These are phyloP conservation scores for Hyperoplus lanceolatus DNA, from an alignment of 2,797 vertebrate species.

Conservation along the genomic window DNA sequence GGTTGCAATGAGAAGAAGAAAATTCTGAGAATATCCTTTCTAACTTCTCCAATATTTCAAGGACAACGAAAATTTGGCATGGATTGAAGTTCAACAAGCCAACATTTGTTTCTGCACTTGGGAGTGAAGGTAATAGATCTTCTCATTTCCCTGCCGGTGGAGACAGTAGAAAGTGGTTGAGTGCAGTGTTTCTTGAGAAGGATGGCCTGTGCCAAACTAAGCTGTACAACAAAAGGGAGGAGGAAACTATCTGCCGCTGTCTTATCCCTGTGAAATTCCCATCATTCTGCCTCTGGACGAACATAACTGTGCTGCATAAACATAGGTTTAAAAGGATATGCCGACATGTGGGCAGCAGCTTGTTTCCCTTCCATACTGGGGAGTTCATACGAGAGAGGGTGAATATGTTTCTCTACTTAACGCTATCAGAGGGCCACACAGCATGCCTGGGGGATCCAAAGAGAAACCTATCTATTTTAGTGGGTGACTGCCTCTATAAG, in stretches of 20 bases:
- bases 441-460: slow-evolving; percentile 67
- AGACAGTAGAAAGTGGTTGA: slow-evolving; percentile 72
- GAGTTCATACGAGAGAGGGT: slow-evolving; percentile 43
- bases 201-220: slow-evolving; percentile 68
- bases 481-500: slow-evolving; percentile 83
- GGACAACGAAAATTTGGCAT: slow-evolving; percentile 47
- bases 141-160: slow-evolving; percentile 59
- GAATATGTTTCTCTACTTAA: slow-evolving; percentile 70
- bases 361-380: slow-evolving; percentile 54
- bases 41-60: slow-evolving; percentile 48
- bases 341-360: slow-evolving; percentile 60
- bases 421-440: slow-evolving; percentile 81
- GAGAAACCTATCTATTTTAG: slow-evolving; percentile 82
- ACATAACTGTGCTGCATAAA: slow-evolving; percentile 53
- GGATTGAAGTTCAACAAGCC: slow-evolving; percentile 24
- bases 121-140: slow-evolving; percentile 75
- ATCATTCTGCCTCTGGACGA: slow-evolving; percentile 68
- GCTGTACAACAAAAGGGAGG: slow-evolving; percentile 61
- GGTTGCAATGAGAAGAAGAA: neutral
- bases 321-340: slow-evolving; percentile 43
- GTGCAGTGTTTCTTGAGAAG: slow-evolving; percentile 63
- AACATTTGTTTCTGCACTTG: slow-evolving; percentile 59
- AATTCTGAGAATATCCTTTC: slow-evolving; percentile 28
- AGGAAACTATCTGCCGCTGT: slow-evolving; percentile 36
- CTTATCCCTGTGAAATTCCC: slow-evolving; percentile 79